phyloP scores from a whole-genome alignment of 2,113 vertebrate species.

The Octodon degus region DNA sequence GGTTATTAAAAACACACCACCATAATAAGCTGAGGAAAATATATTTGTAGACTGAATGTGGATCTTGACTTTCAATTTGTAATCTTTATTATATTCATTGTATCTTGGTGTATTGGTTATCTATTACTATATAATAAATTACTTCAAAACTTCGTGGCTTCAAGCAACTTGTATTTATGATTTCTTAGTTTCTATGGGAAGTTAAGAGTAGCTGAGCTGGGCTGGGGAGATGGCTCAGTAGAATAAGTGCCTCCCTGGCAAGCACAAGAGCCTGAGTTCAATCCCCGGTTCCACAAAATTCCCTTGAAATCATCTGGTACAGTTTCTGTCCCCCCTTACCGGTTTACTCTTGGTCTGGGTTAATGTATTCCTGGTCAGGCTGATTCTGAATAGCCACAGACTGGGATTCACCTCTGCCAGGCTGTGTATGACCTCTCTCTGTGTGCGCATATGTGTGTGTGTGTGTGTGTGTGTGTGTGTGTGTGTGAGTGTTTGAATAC shows the following conservation, averaged over 20 bases:
- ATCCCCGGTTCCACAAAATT: no score
- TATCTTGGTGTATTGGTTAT: background rate
- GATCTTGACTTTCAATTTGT: background rate
- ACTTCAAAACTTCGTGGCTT: background rate
- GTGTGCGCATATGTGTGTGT: background rate
- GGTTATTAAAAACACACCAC: background rate
- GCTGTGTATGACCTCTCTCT: background rate
- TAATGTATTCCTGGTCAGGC: background rate
- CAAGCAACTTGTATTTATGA: background rate
- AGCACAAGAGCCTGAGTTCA: no score
- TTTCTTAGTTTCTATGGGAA: background rate
- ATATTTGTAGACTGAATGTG: constrained; percentile 46
- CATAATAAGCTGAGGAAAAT: constrained; percentile 20
- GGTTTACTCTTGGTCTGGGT: background rate
- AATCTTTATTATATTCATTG: background rate
- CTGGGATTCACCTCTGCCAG: background rate
- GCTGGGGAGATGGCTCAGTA: no score
- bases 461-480: background rate
- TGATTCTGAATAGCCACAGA: background rate
- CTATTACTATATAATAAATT: background rate
- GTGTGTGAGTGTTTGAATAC: no score
- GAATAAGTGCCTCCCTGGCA: no score
- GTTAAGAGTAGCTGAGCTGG: background rate
- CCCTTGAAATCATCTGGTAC: constrained; percentile 4
- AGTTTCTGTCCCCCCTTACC: background rate